Conservation (phyloP, 2,888 invertebrate species). For the Chironomus riparius region DNA sequence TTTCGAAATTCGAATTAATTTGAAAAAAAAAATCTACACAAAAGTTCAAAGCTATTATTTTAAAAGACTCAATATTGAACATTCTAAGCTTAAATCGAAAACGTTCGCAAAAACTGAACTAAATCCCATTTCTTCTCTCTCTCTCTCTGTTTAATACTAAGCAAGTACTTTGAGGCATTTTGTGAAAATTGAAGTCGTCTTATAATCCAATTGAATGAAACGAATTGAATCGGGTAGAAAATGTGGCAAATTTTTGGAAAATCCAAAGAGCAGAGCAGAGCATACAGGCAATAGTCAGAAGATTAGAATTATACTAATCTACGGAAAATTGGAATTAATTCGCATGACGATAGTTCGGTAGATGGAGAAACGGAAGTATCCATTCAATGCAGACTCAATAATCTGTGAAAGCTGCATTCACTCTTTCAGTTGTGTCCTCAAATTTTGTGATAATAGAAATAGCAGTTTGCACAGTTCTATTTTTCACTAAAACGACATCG, state of each 20-base stretch:
- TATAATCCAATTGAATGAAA: constrained; percentile 1
- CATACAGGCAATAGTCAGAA: not conserved
- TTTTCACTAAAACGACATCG: too few relatives aligned
- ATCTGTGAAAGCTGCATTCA: not conserved
- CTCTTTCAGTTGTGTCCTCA: too few relatives aligned
- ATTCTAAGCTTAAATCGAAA: not conserved
- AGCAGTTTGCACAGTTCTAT: too few relatives aligned
- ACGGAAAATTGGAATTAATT: constrained; percentile 7
- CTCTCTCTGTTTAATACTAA: not conserved
- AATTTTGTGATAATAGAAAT: too few relatives aligned
- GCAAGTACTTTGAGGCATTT: not conserved
- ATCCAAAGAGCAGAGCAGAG: too few relatives aligned
- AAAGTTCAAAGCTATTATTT: too few relatives aligned
- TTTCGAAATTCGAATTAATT: not conserved
- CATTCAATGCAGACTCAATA: not conserved
- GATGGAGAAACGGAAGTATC: not conserved
- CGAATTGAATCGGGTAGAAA: not conserved
- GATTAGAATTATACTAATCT: constrained; percentile 1
- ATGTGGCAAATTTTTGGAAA: not conserved
- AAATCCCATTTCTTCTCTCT: not conserved
- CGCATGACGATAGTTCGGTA: not conserved
- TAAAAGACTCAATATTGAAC: too few relatives aligned
- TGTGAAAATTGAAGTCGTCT: not conserved
- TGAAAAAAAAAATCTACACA: too few relatives aligned
- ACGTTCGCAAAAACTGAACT: not conserved